phyloP scores from a whole-genome alignment of 2,113 vertebrate genomes.

The Bubo blakistoni region DNA sequence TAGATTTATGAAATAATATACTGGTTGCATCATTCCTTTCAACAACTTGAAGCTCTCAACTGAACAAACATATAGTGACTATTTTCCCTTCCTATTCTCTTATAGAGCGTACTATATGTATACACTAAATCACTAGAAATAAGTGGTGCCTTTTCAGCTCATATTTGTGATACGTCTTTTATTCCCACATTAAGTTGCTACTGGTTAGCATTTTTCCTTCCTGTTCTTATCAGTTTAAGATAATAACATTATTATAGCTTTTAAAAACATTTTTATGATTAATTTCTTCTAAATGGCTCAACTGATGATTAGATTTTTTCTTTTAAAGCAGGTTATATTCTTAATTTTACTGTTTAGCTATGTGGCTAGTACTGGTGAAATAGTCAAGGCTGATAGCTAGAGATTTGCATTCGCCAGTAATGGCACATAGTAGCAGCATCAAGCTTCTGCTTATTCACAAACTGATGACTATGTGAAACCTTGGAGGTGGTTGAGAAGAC shows the following conservation, averaged over 20 bases:
- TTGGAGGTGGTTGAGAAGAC: neutral
- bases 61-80: neutral
- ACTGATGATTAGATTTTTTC: neutral
- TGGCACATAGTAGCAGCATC: neutral
- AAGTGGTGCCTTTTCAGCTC: neutral
- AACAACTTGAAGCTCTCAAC: neutral
- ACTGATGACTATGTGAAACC: neutral
- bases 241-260: neutral
- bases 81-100: neutral
- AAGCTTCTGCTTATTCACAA: neutral
- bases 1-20: neutral
- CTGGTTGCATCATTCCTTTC: neutral
- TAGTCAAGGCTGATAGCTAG: neutral
- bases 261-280: neutral
- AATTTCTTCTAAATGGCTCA: neutral
- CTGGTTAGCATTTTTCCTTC: neutral
- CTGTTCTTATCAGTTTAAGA: neutral
- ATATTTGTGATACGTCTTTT: neutral
- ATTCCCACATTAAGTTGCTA: neutral
- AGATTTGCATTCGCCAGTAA: neutral
- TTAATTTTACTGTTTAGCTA: neutral
- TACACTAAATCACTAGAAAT: neutral
- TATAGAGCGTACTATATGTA: neutral
- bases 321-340: neutral
- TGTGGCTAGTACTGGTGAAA: neutral